These are phyloP conservation scores for Hippocampus barbouri DNA, from an alignment of 2,113 vertebrate species.

Conservation along the genomic window DNA sequence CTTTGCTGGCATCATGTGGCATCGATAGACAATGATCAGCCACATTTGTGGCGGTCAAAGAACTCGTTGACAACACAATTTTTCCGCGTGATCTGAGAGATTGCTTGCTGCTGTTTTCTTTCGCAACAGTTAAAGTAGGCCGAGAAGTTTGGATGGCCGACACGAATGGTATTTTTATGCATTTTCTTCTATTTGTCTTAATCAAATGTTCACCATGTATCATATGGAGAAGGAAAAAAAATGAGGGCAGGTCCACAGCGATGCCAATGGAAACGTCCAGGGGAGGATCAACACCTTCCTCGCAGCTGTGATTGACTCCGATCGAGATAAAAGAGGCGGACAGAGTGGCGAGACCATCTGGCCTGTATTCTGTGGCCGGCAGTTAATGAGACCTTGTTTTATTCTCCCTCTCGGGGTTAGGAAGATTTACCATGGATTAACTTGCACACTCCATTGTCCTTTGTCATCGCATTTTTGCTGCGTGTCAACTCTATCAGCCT, in stretches of 20 bases:
- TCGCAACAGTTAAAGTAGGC: no score
- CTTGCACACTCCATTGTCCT: slow-evolving; percentile 58
- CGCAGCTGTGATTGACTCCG: neutral
- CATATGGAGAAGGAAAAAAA: no score
- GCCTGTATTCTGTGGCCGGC: slow-evolving; percentile 51
- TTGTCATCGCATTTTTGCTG: slow-evolving; percentile 39
- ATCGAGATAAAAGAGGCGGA: slow-evolving; percentile 22
- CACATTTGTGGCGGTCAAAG: no score
- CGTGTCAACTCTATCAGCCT: slow-evolving; percentile 22
- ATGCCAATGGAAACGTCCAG: neutral
- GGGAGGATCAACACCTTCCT: neutral
- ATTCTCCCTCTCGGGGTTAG: slow-evolving; percentile 68
- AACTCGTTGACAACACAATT: no score
- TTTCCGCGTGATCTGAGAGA: no score
- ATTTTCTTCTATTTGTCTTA: no score
- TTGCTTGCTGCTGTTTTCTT: no score
- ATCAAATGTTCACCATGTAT: no score
- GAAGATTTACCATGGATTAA: slow-evolving; percentile 74
- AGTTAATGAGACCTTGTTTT: slow-evolving; percentile 73
- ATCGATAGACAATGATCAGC: no score
- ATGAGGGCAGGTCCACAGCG: neutral
- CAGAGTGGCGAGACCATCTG: slow-evolving; percentile 64
- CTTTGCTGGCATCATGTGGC: no score
- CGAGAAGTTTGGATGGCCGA: no score
- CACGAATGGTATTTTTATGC: no score